Conservation (phyloP, 2,888 invertebrate genomes). For the Ormyrus thymus region DNA sequence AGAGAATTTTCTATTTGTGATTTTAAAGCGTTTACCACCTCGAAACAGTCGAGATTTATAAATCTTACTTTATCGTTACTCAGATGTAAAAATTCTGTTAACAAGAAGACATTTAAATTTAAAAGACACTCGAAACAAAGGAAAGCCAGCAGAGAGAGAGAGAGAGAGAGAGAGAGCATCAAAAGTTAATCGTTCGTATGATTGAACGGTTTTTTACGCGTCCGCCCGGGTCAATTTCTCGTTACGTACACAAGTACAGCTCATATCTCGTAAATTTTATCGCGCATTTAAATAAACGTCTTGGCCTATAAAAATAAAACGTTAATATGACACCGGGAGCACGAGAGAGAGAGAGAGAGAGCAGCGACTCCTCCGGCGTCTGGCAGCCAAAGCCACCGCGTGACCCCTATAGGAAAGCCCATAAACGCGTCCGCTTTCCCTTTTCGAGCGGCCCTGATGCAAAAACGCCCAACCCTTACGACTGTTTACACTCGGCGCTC, state of each 20-base stretch:
- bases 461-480: constrained; percentile 60
- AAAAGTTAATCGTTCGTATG: constrained; percentile 53
- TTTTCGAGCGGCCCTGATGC: constrained; percentile 60
- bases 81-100: too few relatives aligned
- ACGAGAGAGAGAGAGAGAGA: background rate
- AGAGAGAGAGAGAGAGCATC: constrained; percentile 3
- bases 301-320: constrained; percentile 56
- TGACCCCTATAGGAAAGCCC: constrained; percentile 58
- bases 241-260: constrained; percentile 38
- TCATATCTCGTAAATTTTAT: constrained; percentile 55
- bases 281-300: constrained; percentile 58
- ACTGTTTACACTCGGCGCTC: constrained; percentile 59
- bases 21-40: background rate
- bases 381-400: constrained; percentile 46
- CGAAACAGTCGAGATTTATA: constrained; percentile 4
- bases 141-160: background rate
- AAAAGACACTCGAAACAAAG: background rate
- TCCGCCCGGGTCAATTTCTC: constrained; percentile 50
- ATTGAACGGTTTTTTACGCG: constrained; percentile 39
- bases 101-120: background rate
- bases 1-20: too few relatives aligned
- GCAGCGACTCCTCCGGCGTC: background rate
- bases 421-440: constrained; percentile 63
- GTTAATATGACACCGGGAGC: constrained; percentile 52
- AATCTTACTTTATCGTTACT: background rate